These are phyloP conservation scores for Darevskia mixta DNA, from an alignment of 2,797 vertebrate species.

Conservation along the genomic window DNA sequence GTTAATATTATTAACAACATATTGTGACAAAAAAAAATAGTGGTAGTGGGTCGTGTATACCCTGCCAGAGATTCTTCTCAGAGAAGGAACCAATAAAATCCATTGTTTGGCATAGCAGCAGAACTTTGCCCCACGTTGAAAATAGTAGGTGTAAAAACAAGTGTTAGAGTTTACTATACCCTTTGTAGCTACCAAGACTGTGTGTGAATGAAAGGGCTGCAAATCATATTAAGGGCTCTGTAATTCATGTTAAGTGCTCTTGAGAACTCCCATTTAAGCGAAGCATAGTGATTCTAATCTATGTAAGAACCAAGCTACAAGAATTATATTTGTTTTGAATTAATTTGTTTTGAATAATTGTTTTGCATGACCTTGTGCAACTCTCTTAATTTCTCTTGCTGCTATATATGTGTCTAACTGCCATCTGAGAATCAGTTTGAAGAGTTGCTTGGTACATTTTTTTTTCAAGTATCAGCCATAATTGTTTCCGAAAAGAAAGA, in stretches of 20 bases:
- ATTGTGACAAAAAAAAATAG: not conserved
- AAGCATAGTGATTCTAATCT: slow-evolving; percentile 31
- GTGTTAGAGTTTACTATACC: not conserved
- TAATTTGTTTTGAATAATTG: slow-evolving; percentile 38
- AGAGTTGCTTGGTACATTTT: slow-evolving; percentile 32
- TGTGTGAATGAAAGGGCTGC: not conserved
- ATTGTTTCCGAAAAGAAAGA: slow-evolving; percentile 40
- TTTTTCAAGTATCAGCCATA: slow-evolving; percentile 29
- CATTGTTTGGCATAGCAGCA: not conserved
- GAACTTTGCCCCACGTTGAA: not conserved
- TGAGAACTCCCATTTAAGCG: slow-evolving; percentile 28
- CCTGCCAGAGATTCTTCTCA: not conserved
- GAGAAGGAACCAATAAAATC: not conserved
- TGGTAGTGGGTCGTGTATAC: not conserved
- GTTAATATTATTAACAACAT: not conserved
- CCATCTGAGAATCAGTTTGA: slow-evolving; percentile 39
- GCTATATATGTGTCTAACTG: slow-evolving; percentile 28
- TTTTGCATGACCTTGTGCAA: slow-evolving; percentile 24
- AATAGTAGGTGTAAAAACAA: not conserved
- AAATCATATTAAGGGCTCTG: slow-evolving; percentile 1
- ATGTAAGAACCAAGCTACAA: not conserved
- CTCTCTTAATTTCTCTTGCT: slow-evolving; percentile 13
- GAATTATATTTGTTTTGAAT: slow-evolving; percentile 35
- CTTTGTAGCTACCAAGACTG: not conserved
- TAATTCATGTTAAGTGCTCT: slow-evolving; percentile 18